Conservation (phyloP, 2,888 invertebrate genomes). For the Meteorus cinctellus region DNA sequence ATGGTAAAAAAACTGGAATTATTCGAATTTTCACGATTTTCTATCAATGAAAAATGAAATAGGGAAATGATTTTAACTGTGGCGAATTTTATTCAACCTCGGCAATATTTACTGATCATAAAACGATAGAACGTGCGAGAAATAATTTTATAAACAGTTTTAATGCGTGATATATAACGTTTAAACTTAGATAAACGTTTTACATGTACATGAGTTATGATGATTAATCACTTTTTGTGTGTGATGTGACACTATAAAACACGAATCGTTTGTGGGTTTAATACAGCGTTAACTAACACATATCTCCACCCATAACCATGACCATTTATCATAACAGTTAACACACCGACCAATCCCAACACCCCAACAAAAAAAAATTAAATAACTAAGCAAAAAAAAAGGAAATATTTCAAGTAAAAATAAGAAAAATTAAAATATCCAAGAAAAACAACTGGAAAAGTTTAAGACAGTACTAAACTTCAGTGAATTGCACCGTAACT, state of each 20-base stretch:
- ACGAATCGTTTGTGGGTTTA: slow-evolving; percentile 10
- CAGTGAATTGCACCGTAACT: slow-evolving; percentile 1
- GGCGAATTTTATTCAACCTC: not conserved
- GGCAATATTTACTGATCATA: slow-evolving; percentile 32
- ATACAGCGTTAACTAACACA: slow-evolving; percentile 13
- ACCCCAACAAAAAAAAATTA: not conserved
- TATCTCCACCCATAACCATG: not conserved
- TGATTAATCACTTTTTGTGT: slow-evolving; percentile 37
- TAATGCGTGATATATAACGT: not conserved
- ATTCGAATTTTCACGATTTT: no score
- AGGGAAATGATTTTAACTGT: no score
- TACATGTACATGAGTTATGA: slow-evolving; percentile 26
- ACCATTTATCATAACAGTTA: slow-evolving; percentile 8
- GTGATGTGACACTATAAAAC: slow-evolving; percentile 26
- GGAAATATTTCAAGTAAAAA: not conserved
- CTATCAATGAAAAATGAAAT: no score
- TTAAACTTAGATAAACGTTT: not conserved
- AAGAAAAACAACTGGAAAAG: not conserved
- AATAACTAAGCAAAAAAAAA: not conserved
- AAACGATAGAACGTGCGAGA: slow-evolving; percentile 38
- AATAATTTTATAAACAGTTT: slow-evolving; percentile 40
- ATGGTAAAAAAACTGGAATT: no score
- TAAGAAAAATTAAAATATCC: not conserved
- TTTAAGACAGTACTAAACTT: slow-evolving; percentile 16
- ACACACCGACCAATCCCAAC: not conserved